These are phyloP conservation scores for Isichthys henryi DNA, from an alignment of 2,113 vertebrate species.

Conservation along the genomic window DNA sequence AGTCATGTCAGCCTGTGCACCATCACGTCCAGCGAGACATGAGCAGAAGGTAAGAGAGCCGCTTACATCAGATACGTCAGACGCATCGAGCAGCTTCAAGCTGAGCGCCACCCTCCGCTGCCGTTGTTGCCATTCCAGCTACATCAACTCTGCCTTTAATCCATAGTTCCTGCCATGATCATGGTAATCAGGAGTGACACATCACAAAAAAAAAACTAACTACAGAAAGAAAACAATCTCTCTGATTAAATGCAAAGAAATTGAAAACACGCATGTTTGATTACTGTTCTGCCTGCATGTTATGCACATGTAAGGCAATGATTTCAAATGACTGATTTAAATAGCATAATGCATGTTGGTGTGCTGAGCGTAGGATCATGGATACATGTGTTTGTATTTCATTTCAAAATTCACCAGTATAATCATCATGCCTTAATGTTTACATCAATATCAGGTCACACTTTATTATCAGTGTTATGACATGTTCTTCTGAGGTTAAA, in stretches of 20 bases:
- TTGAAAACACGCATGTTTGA: not conserved
- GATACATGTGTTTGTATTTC: not conserved
- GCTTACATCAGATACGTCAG: not conserved
- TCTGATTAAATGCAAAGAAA: not conserved
- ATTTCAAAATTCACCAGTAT: not conserved
- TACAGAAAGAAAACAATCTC: not conserved
- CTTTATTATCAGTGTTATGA: not conserved
- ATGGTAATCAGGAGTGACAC: not conserved
- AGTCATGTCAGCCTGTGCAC: not conserved
- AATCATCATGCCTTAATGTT: not conserved
- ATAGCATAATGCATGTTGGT: not conserved
- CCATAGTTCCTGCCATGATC: not conserved
- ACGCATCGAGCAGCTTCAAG: not conserved
- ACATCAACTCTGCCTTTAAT: too few species aligned
- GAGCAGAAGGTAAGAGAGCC: not conserved
- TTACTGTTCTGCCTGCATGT: not conserved
- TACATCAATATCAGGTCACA: not conserved
- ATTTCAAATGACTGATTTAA: not conserved
- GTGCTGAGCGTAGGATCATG: not conserved
- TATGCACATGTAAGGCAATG: not conserved
- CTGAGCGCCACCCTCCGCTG: not conserved
- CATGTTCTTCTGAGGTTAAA: not conserved
- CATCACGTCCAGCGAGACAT: not conserved
- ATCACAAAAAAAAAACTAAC: not conserved
- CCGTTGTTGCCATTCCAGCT: not conserved